Evolutionary conservation across 2,113 vertebrate species (phyloP).

Genomic region (Eptesicus fuscus): DNA sequence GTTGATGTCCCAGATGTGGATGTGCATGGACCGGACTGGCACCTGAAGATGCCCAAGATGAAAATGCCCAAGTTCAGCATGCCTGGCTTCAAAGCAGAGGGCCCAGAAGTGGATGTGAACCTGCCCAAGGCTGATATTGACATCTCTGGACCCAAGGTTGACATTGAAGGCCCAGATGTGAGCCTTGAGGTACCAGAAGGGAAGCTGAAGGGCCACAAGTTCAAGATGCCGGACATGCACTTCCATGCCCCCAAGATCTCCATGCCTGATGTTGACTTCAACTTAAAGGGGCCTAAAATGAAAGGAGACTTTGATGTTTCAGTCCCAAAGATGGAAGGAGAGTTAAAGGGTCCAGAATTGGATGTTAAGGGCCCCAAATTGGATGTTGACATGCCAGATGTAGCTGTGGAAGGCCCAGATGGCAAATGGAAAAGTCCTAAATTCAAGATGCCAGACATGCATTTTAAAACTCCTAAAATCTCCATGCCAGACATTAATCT

Average conservation of each 20-base stretch:
- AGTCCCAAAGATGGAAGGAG: constrained; percentile 37
- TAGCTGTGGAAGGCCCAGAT: constrained; percentile 60
- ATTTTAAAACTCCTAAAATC: constrained; percentile 59
- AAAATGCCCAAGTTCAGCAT: constrained; percentile 76
- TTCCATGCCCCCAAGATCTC: constrained; percentile 73
- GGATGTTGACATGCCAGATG: constrained; percentile 43
- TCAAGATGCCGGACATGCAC: constrained; percentile 77
- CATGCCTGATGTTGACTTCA: constrained; percentile 75
- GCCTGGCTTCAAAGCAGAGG: constrained; percentile 51
- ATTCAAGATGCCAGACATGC: constrained; percentile 72
- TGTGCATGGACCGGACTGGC: constrained; percentile 67
- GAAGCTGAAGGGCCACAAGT: constrained; percentile 78
- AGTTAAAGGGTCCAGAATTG: constrained; percentile 56
- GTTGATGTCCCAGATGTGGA: constrained; percentile 49
- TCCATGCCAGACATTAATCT: constrained; percentile 76
- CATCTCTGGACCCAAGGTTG: constrained; percentile 38
- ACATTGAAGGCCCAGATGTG: constrained; percentile 47
- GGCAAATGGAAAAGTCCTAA: constrained; percentile 63
- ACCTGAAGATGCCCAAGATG: constrained; percentile 79
- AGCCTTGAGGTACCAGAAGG: neutral
- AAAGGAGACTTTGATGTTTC: constrained; percentile 71
- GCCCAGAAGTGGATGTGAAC: constrained; percentile 57
- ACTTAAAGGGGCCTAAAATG: constrained; percentile 66
- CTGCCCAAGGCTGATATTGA: constrained; percentile 60
- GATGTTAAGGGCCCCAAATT: constrained; percentile 62